These are phyloP conservation scores for Benthosema pterotum DNA, from an alignment of 2,797 vertebrate genomes.

Conservation along the genomic window DNA sequence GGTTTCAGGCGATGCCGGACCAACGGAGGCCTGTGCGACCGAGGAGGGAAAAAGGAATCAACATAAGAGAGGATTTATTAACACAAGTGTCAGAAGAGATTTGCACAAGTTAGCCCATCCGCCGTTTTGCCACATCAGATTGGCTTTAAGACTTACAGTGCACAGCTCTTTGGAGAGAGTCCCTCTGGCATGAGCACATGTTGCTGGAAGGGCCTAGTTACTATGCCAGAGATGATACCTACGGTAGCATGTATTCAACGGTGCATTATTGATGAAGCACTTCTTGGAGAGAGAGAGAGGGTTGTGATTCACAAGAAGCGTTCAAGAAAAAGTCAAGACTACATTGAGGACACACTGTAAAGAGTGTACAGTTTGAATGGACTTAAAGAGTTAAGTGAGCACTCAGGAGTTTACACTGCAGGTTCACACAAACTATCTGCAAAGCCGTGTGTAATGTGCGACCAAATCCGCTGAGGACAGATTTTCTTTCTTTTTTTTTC, in stretches of 20 bases:
- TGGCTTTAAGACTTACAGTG: conserved; percentile 39
- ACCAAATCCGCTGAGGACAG: too few species aligned
- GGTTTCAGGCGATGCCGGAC: conserved; percentile 79
- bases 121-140: conserved; percentile 41
- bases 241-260: conserved; percentile 26
- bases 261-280: conserved; percentile 16
- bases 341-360: conserved; percentile 26
- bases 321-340: conserved; percentile 25
- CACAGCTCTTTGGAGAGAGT: conserved; percentile 37
- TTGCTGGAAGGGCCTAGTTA: conserved; percentile 65
- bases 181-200: conserved; percentile 47
- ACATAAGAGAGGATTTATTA: conserved; percentile 64
- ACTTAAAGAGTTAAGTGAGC: too few species aligned
- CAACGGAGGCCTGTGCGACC: conserved; percentile 74
- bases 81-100: conserved; percentile 50
- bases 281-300: conserved; percentile 9
- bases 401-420: too few species aligned
- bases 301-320: conserved; percentile 39
- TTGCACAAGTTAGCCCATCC: conserved; percentile 43
- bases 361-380: too few species aligned
- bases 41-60: conserved; percentile 60
- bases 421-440: too few species aligned
- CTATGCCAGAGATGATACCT: conserved; percentile 29
- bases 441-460: too few species aligned
- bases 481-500: too few species aligned